A percentile compares a stretch with the other conserved stretches of the same genome.
Conservation (phyloP, 2,888 invertebrate genomes). For the Dynastes maya region DNA sequence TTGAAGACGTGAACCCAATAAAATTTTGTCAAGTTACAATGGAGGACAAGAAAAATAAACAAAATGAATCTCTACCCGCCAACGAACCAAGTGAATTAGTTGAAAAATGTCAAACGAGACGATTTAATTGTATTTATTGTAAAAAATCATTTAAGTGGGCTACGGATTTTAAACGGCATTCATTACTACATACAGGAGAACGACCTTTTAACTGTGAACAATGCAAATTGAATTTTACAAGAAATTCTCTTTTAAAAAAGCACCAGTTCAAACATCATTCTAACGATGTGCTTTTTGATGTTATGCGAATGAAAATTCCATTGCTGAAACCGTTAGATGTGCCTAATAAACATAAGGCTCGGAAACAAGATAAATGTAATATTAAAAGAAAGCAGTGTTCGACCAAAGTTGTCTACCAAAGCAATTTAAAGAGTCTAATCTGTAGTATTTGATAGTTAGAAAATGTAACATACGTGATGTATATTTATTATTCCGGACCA, state of each 20-base stretch:
- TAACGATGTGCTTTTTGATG: conserved; percentile 48
- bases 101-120: conserved; percentile 51
- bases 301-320: conserved; percentile 56
- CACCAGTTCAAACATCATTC: conserved; percentile 66
- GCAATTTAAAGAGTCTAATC: conserved; percentile 51
- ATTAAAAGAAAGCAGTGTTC: conserved; percentile 56
- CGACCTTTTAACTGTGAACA: conserved; percentile 66
- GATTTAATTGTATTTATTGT: conserved; percentile 65
- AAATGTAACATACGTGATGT: background rate
- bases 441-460: conserved; percentile 44
- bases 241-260: conserved; percentile 69
- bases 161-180: conserved; percentile 69
- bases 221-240: conserved; percentile 67
- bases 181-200: conserved; percentile 69
- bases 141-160: conserved; percentile 68
- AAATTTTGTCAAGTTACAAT: conserved; percentile 64
- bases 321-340: conserved; percentile 59
- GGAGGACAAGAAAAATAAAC: conserved; percentile 55
- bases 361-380: conserved; percentile 58
- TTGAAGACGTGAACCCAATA: conserved; percentile 62
- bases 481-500: too few relatives aligned
- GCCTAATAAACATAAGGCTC: conserved; percentile 55
- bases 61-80: background rate
- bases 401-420: conserved; percentile 53
- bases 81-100: conserved; percentile 12